Conservation (phyloP, 2,888 invertebrate species). For the Alloscopus bannaensis region DNA sequence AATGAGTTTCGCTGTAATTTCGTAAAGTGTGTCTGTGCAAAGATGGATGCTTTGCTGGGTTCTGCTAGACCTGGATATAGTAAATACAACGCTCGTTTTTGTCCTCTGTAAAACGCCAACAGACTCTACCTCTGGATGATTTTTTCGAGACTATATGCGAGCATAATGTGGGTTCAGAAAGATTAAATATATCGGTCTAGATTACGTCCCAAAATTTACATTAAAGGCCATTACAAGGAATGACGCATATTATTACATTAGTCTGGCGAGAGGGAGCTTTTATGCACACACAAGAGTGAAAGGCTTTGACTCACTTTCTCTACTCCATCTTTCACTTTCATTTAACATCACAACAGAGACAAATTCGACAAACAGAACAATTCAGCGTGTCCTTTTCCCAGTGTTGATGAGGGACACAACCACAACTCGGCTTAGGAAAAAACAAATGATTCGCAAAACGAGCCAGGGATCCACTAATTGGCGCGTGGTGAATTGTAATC, state of each 20-base stretch:
- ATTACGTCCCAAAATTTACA: neutral
- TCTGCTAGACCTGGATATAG: too few species aligned
- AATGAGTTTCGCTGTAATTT: too few species aligned
- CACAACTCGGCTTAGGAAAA: neutral
- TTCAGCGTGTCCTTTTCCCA: neutral
- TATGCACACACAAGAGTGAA: neutral
- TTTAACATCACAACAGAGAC: neutral
- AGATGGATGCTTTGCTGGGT: too few species aligned
- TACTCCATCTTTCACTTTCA: neutral
- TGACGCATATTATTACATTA: neutral
- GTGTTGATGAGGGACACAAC: neutral
- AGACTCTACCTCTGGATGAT: neutral
- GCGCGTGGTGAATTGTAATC: slow-evolving; percentile 19
- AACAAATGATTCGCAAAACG: neutral
- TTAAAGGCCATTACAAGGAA: too few species aligned
- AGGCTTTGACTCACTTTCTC: neutral
- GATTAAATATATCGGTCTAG: neutral
- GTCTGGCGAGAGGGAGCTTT: neutral
- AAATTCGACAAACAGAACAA: neutral
- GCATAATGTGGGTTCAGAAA: neutral
- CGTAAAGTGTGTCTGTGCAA: too few species aligned
- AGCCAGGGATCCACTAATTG: slow-evolving; percentile 16
- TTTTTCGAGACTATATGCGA: neutral
- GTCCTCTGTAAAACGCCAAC: neutral
- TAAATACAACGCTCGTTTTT: too few species aligned